Base-by-base conservation (phyloP, 2,797 vertebrate genomes). In the Gallirallus australis region DNA sequence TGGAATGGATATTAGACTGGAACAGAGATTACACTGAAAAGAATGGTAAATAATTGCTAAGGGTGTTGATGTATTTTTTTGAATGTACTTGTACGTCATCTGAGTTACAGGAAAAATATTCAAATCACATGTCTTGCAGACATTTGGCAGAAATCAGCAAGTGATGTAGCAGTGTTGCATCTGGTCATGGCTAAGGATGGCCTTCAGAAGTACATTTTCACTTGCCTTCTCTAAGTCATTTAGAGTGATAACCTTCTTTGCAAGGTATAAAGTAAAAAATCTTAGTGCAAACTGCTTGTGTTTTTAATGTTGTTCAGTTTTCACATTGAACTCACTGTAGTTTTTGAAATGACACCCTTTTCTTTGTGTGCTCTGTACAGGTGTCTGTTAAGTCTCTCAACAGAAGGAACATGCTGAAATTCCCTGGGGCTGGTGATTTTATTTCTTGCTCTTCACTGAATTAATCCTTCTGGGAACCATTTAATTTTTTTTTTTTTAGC, bases 261-360 rank as follows among this genome's bases (percentile, higher is more conserved):
- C 31, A 53, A 89, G 37, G 28, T 82, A 71, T 14, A 48, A 72
- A 92, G 35, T 48, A 52, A 70, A 63, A 80, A 75, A 70, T 64
- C 27, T 48, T 82, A 54, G 31, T 20, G 42, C 3, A 12, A 83
- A 30, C 54, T 82, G 18, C 61, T 71, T 59, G 47, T 76, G 30
- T 68, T 86, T 95, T 88, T 94, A 81, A 86, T 61, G n/a, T 73
- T 69, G 54, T 66, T 52, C 30, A 56, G 45, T 70, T 94, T 94
- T 83, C 65, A 81, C 30, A 75, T 83, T 30, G 25, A 90, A 93
- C 94, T 91, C 52, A 84, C 54, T 79, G 35, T 53, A 84, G 59
- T 25, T 81, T 95, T 93, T 88, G 83, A 90, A 95, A 94, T 86
- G 65, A 28, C 66, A 69, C 88, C 42, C 59, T 86, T 7, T 93